Percentiles rank a stretch among this genome's conserved stretches.
Conservation (phyloP, 2,797 vertebrate genomes). For the Antennarius maculatus region DNA sequence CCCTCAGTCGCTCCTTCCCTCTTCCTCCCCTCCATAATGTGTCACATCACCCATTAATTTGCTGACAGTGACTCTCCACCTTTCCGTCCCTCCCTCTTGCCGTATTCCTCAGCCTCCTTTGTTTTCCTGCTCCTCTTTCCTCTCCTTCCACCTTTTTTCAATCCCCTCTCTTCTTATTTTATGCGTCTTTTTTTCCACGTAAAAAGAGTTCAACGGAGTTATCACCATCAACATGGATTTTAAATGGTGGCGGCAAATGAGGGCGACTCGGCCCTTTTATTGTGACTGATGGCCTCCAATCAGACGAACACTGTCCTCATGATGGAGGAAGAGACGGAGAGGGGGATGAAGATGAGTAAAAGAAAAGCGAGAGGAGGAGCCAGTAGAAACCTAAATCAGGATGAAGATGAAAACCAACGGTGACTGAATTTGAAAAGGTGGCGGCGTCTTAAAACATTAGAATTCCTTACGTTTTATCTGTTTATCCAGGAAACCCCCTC, state of each 20-base stretch:
- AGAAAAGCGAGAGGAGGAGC: conserved; percentile 63
- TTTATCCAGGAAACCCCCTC: too few species aligned
- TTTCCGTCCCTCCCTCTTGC: conserved; percentile 14
- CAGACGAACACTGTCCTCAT: conserved; percentile 74
- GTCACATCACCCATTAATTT: conserved; percentile 49
- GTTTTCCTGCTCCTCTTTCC: neutral
- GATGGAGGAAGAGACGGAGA: conserved; percentile 10
- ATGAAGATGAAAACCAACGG: neutral
- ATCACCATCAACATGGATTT: conserved; percentile 85
- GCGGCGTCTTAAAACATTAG: too few species aligned
- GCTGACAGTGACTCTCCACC: conserved; percentile 44
- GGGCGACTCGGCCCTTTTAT: conserved; percentile 88
- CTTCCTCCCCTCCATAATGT: conserved; percentile 41
- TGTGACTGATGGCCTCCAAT: conserved; percentile 95
- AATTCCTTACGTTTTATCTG: too few species aligned
- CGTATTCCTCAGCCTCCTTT: neutral
- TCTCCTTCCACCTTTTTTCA: neutral
- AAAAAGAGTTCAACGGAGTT: conserved; percentile 41
- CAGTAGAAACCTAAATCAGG: conserved; percentile 7
- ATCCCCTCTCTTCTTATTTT: conserved; percentile 2
- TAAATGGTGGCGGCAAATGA: conserved; percentile 83
- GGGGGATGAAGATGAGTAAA: conserved; percentile 26
- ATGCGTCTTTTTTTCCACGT: conserved; percentile 63
- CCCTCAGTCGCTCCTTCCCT: conserved; percentile 11
- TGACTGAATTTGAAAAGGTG: neutral